phyloP scores from a whole-genome alignment of 2,888 invertebrate species.

The Sinelater perroti region DNA sequence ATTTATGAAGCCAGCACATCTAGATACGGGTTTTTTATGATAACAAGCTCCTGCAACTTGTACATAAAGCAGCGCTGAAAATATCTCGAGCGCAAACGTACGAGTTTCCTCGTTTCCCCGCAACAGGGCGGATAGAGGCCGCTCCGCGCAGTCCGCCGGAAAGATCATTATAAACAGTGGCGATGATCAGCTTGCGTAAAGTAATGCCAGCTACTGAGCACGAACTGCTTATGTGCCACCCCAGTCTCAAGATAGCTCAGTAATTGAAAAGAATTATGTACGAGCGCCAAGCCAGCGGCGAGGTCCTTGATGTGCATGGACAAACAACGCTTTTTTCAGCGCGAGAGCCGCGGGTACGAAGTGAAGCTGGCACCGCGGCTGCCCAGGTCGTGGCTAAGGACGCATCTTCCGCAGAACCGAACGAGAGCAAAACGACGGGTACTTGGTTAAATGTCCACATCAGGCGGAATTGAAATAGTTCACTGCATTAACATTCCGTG shows the following conservation, averaged over 20 bases:
- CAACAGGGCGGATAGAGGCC: background rate
- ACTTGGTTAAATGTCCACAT: slow-evolving; percentile 10
- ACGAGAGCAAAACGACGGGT: slow-evolving; percentile 1
- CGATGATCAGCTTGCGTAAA: slow-evolving; percentile 20
- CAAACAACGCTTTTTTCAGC: no score
- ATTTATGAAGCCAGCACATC: slow-evolving; percentile 28
- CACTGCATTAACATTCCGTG: slow-evolving; percentile 20
- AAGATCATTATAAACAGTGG: slow-evolving; percentile 12
- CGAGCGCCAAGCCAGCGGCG: slow-evolving; percentile 21
- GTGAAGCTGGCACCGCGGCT: no score
- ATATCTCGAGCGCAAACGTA: slow-evolving; percentile 3
- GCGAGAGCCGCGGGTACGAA: no score
- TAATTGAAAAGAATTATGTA: slow-evolving; percentile 35
- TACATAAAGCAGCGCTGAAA: slow-evolving; percentile 24
- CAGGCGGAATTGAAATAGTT: slow-evolving; percentile 17
- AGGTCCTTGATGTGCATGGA: no score
- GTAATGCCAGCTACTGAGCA: slow-evolving; percentile 20
- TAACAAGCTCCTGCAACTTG: slow-evolving; percentile 32
- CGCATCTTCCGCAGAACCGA: slow-evolving; percentile 11
- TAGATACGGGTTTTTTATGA: slow-evolving; percentile 33
- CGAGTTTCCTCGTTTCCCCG: slow-evolving; percentile 3
- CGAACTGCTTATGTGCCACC: slow-evolving; percentile 25
- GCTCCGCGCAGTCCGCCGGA: background rate
- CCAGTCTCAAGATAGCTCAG: slow-evolving; percentile 17
- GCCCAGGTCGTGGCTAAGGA: no score